Base-by-base conservation (phyloP, 2,797 vertebrate genomes). In the Gymnoscopelus braueri region DNA sequence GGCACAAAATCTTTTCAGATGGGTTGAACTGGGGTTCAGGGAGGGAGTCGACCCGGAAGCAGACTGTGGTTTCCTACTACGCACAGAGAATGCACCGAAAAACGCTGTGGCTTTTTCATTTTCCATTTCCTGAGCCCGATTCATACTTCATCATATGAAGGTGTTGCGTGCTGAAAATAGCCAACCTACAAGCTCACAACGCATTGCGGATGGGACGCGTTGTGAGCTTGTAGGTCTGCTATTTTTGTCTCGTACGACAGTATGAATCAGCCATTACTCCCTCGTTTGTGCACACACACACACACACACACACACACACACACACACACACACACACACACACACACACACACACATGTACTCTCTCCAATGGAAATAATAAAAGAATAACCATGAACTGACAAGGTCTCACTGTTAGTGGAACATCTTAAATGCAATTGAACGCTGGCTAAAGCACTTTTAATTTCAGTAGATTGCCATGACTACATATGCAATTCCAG, bases 61-160 rank as follows among this genome's bases (percentile, higher is more conserved):
- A 69, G 63, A 69, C 78, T 71, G 50, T 85, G 74, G 76, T 86
- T 87, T 90, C 84, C 77, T 85, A 79, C 63, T 60, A 83, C 78
- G 12, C 74, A 81, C 51, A 69, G 74, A 86, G 32, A 35, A 32
- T 32, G 5, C 35, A 39, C 35, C 7, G 35, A 39, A 39, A 39
- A 72, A 76, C 63, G 52, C 74, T 83, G 81, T 73, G 86, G 78
- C 80, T 78, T 80, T 32, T 6, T 64, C 64, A 61, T 75, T 88
- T 88, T 90, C 75, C 81, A 80, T 85, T 68, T 67, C 82, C 69
- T 32, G 29, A 4, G 29, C 29, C 35, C 7, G 35, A 39, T 39
- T 39, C 35, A 39, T 39, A 39, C 5, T 39, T 7, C 35, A 39
- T 39, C 7, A 39, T 4, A 39, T 39, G 35, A 39, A 39, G 35